Base-by-base conservation (phyloP, 2,113 vertebrate species). In the Gasterosteus nipponicus region DNA sequence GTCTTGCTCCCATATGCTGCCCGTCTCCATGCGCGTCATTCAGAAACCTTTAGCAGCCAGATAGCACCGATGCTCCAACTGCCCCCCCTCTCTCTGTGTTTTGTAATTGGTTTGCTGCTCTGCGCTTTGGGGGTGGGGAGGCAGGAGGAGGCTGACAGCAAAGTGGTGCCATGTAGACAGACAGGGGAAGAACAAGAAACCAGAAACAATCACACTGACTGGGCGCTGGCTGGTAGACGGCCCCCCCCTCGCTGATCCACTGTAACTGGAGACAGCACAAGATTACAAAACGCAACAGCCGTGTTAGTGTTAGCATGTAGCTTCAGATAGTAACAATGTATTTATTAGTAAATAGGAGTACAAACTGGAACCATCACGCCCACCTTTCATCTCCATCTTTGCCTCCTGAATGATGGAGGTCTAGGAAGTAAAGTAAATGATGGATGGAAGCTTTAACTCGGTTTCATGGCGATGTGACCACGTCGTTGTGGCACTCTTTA, bases 11-110 rank as follows among this genome's bases (percentile, higher is more conserved):
- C 63, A n/a, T 59, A 15, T 42, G 44, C n/a, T 44, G 7, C 16
- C 33, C 26, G 1, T 67, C 44, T 60, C 10, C 4, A 1, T 29
- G 22, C 26, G 26, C 85, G 77, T 87, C 76, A 83, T 90, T 68
- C 75, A 67, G 85, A 58, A 86, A 74, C 82, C 56, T 68, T 83
- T 67, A 76, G 79, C 58, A 51, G 64, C 58, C 73, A 69, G 75
- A 68, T 47, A 69, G 66, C 77, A 15, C 60, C 42, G 19, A 18
- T 59, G 19, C 61, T 33, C 35, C 39, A 2, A 6, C 46, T 47
- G 22, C 18, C 26, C 18, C 77, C 22, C 14, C 26, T 18, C 39
- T 18, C 61, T 31, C 65, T 62, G 7, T 16, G 44, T 66, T 35
- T 33, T 10, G 15, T 80, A 80, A 80, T 80, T 80, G 69, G 64